Evolutionary conservation across 2,113 vertebrate species (phyloP).

Genomic region (Erpornis zantholeuca): DNA sequence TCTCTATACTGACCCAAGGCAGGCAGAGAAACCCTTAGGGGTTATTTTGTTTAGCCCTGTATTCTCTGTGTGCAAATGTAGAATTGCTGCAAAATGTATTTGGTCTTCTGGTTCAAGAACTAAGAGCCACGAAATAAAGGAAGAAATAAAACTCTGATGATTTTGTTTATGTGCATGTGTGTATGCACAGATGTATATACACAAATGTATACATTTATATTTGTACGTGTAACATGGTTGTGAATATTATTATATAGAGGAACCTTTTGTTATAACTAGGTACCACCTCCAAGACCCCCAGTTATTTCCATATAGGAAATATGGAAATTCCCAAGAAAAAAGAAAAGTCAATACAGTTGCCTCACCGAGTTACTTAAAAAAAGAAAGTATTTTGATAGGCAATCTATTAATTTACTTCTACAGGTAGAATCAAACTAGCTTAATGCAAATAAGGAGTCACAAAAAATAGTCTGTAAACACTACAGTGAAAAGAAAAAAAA

Average conservation of each 20-base stretch:
- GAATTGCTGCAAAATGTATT: not conserved
- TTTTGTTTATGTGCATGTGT: not conserved
- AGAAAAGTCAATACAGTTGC: not conserved
- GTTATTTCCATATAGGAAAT: not conserved
- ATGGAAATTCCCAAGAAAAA: not conserved
- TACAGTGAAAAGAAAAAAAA: not conserved
- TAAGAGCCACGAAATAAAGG: not conserved
- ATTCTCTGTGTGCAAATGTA: not conserved
- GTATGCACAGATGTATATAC: not conserved
- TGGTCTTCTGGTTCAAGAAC: not conserved
- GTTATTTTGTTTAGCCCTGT: not conserved
- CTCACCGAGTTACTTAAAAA: not conserved
- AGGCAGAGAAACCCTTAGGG: not conserved
- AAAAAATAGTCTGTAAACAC: conserved; percentile 51
- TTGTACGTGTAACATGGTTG: not conserved
- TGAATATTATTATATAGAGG: not conserved
- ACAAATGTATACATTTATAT: not conserved
- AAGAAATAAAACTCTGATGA: not conserved
- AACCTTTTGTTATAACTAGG: not conserved
- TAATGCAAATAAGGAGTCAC: conserved; percentile 26
- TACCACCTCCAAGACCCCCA: not conserved
- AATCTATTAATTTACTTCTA: conserved; percentile 43
- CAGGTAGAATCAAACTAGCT: conserved; percentile 16
- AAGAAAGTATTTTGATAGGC: conserved; percentile 6
- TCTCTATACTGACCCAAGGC: not conserved